Evolutionary conservation across 2,888 invertebrate species (phyloP).

Genomic region (Clunio marinus): DNA sequence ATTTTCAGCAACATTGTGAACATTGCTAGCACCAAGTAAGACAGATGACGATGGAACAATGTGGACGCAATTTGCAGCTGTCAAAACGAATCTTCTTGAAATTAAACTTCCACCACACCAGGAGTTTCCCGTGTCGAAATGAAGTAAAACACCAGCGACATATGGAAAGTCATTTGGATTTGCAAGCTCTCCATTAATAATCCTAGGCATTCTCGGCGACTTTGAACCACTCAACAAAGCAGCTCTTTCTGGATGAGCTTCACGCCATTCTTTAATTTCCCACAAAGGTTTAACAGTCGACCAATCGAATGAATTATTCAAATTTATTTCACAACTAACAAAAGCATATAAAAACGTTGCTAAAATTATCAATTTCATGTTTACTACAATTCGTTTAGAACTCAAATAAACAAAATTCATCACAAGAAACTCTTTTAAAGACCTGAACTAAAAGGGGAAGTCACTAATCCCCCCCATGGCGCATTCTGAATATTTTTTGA

Average conservation of each 20-base stretch:
- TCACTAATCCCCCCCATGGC: no score
- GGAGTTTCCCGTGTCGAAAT: background rate
- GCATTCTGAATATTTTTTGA: no score
- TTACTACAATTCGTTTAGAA: background rate
- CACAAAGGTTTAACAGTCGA: background rate
- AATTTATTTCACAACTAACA: background rate
- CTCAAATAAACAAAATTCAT: background rate
- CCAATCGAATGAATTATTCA: conserved; percentile 13
- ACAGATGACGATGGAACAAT: conserved; percentile 5
- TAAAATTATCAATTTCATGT: background rate
- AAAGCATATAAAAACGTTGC: background rate
- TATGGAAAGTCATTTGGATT: background rate
- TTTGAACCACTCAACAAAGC: background rate
- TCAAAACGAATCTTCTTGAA: background rate
- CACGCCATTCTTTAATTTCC: conserved; percentile 8
- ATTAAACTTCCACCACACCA: conserved; percentile 27
- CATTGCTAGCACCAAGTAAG: background rate
- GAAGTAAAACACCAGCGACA: background rate
- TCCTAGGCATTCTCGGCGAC: background rate
- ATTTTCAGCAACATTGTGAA: background rate
- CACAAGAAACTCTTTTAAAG: background rate
- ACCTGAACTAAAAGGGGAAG: no score
- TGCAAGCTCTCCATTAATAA: conserved; percentile 7
- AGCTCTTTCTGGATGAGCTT: background rate
- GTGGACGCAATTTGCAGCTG: conserved; percentile 8